Percentiles rank a stretch among this genome's conserved stretches.
Conservation (phyloP, 1,140 invertebrate species). For the Caenorhabditis briggsae region DNA sequence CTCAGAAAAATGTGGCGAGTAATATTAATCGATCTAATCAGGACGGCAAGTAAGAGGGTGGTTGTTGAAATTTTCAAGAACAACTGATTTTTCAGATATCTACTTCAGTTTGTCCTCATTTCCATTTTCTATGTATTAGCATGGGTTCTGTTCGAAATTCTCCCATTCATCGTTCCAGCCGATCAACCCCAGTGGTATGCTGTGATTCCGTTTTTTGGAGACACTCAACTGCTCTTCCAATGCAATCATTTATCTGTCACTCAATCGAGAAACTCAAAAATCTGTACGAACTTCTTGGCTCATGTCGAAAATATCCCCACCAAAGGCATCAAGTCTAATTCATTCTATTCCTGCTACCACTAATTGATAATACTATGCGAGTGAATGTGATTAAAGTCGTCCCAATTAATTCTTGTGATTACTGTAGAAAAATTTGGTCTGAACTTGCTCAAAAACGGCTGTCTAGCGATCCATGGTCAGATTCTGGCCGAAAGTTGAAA, state of each 20-base stretch:
- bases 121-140: not conserved
- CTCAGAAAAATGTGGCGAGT: not conserved
- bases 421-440: too few relatives aligned
- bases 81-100: not conserved
- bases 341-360: not conserved
- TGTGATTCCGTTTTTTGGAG: not conserved
- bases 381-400: too few relatives aligned
- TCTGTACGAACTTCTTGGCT: not conserved
- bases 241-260: not conserved
- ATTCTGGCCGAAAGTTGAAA: too few relatives aligned
- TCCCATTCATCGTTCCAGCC: not conserved
- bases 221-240: slow-evolving; percentile 10
- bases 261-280: not conserved
- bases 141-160: not conserved
- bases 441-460: too few relatives aligned
- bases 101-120: slow-evolving; percentile 8
- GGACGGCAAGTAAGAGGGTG: not conserved
- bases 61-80: not conserved
- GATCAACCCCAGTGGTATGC: not conserved
- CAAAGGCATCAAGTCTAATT: not conserved
- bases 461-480: too few relatives aligned
- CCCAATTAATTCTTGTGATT: too few relatives aligned
- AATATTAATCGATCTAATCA: not conserved
- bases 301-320: not conserved
- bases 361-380: too few relatives aligned